Base-by-base conservation (phyloP, 1,140 invertebrate species). In the Paraescarpia echinospica region DNA sequence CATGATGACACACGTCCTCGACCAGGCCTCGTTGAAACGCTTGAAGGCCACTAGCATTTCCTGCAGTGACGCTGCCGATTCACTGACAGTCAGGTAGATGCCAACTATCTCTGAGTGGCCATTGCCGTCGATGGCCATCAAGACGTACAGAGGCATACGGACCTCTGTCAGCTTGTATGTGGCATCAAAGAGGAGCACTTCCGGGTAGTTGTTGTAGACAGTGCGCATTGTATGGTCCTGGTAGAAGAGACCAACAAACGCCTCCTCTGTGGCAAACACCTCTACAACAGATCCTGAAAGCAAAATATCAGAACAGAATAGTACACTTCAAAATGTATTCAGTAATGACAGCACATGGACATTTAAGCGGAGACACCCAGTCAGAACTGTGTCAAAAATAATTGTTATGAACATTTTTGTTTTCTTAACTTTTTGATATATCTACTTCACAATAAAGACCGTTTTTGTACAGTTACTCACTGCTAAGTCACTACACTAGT, bases 91-190 rank as follows among this genome's bases (percentile, higher is more conserved):
- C 18, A 89, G 89, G 34, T 33, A 89, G 34, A 89, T 33, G 34
- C 2, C 89, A 8, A 89, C 89, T 4, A 89, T 89, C 89, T 89
- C 89, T 5, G 89, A 89, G n/a, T 89, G n/a, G n/a, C 89, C 89
- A 89, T 89, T 89, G n/a, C 89, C 89, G 34, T 14, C 89, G 9
- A 89, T 89, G 89, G 89, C 89, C 89, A 89, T 89, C 34, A 89
- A 6, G n/a, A 89, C 34, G 34, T 89, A 89, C 89, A 34, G n/a
- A 33, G 89, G n/a, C 89, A 89, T 89, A 5, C 89, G 4, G 4
- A 33, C 4, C 14, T 89, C 34, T 5, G 89, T 89, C 34, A 89
- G 89, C 34, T 89, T 89, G 89, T 89, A 34, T 5, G 89, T 89
- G 4, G 89, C 89, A 14, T 89, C 89, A 4, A 89, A 33, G 4